phyloP scores from a whole-genome alignment of 2,888 invertebrate species.

The Cephus runcator region DNA sequence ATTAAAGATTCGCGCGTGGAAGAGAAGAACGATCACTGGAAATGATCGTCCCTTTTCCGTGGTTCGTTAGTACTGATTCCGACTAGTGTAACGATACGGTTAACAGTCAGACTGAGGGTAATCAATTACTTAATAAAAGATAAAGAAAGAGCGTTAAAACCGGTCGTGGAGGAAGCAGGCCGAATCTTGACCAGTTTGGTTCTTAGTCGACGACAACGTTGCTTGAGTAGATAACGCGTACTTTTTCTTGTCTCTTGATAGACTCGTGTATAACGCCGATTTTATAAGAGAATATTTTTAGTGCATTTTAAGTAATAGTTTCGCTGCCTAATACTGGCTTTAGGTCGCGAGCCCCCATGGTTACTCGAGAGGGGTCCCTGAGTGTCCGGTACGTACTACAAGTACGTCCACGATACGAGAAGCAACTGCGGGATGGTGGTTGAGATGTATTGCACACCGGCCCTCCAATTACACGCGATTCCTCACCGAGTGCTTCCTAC shows the following conservation, averaged over 20 bases:
- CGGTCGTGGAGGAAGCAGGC: background rate
- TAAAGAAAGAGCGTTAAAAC: background rate
- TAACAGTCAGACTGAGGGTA: background rate
- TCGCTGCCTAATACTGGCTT: background rate
- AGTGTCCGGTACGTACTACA: background rate
- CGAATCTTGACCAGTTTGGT: background rate
- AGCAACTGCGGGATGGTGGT: conserved; percentile 10
- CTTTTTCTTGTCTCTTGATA: background rate
- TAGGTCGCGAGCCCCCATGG: background rate
- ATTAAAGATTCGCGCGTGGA: background rate
- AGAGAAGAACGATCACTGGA: background rate
- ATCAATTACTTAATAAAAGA: background rate
- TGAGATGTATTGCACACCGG: conserved; percentile 19
- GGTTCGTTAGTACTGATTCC: background rate
- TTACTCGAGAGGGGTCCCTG: background rate
- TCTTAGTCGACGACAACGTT: background rate
- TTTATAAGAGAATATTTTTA: background rate
- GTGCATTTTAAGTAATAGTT: background rate
- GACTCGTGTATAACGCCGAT: background rate
- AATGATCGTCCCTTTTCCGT: background rate
- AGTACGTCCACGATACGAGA: background rate
- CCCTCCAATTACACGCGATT: conserved; percentile 23
- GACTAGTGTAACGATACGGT: background rate
- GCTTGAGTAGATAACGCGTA: background rate
- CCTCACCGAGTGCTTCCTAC: conserved; percentile 20